Evolutionary conservation across 2,113 vertebrate species (phyloP).

Genomic region (Lagopus leucura): DNA sequence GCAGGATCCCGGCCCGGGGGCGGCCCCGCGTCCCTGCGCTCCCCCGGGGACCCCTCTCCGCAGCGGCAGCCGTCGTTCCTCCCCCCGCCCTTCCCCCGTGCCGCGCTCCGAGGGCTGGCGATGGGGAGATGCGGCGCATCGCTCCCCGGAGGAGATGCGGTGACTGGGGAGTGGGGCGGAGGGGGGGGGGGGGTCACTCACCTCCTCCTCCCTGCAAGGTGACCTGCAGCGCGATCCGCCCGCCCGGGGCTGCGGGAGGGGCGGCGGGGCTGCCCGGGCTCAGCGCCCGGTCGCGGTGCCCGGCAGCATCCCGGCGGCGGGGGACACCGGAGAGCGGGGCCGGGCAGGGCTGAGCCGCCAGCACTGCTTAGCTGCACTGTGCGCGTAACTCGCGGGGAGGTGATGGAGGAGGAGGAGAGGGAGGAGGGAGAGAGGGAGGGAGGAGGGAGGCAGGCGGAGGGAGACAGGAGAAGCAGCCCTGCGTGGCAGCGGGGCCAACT

Average conservation of each 20-base stretch:
- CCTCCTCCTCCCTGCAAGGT: conserved; percentile 42
- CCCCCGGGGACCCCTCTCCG: neutral
- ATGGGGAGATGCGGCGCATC: neutral
- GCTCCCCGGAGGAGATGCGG: neutral
- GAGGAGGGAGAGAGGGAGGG: neutral
- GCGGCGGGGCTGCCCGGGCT: neutral
- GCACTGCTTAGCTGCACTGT: conserved; percentile 1
- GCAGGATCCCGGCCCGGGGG: neutral
- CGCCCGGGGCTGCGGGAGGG: neutral
- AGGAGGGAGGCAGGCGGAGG: neutral
- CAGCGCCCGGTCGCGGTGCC: neutral
- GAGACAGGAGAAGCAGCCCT: neutral
- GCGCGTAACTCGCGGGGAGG: neutral
- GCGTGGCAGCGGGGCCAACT: conserved; percentile 34
- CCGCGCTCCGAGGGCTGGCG: neutral
- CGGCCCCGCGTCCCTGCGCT: neutral
- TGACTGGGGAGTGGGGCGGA: too few species aligned
- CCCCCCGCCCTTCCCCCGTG: neutral
- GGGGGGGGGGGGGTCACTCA: neutral
- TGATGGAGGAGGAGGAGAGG: neutral
- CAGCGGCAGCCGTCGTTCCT: neutral
- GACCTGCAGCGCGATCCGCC: conserved; percentile 3
- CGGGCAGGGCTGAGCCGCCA: neutral
- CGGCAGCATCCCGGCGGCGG: neutral
- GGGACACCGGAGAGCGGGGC: neutral